These are phyloP conservation scores for Cryptoprocta ferox DNA, from an alignment of 2,797 vertebrate species.

Conservation along the genomic window DNA sequence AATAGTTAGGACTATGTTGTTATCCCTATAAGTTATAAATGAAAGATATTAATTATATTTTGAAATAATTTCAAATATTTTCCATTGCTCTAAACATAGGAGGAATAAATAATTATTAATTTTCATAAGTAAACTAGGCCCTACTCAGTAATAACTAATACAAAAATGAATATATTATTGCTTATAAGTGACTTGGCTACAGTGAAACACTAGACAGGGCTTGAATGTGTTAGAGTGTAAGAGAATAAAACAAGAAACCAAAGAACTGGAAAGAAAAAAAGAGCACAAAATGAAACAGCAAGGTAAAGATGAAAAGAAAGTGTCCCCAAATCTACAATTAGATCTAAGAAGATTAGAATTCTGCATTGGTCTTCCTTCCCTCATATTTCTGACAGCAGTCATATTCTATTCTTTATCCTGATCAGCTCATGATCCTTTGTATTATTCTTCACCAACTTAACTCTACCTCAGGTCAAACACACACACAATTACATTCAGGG, in stretches of 20 bases:
- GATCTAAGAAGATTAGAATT: neutral
- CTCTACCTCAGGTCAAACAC: neutral
- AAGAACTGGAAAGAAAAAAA: neutral
- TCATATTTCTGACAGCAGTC: neutral
- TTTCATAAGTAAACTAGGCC: neutral
- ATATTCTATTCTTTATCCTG: neutral
- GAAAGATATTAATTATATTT: neutral
- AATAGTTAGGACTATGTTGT: neutral
- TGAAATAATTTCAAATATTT: constrained; percentile 22
- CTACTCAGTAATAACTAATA: neutral
- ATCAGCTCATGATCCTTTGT: neutral
- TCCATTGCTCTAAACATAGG: neutral
- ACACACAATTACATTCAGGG: neutral
- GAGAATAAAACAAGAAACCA: neutral
- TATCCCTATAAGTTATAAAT: constrained; percentile 1
- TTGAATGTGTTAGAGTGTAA: neutral
- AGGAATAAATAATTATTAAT: constrained; percentile 13
- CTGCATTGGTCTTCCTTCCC: neutral
- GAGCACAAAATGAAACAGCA: neutral
- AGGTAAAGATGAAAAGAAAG: neutral
- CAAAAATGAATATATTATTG: neutral
- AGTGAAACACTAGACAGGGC: neutral
- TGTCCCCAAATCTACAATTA: neutral
- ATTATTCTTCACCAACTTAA: neutral
- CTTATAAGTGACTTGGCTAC: neutral